Base-by-base conservation (phyloP, 2,113 vertebrate genomes). In the Myocastor coypus region DNA sequence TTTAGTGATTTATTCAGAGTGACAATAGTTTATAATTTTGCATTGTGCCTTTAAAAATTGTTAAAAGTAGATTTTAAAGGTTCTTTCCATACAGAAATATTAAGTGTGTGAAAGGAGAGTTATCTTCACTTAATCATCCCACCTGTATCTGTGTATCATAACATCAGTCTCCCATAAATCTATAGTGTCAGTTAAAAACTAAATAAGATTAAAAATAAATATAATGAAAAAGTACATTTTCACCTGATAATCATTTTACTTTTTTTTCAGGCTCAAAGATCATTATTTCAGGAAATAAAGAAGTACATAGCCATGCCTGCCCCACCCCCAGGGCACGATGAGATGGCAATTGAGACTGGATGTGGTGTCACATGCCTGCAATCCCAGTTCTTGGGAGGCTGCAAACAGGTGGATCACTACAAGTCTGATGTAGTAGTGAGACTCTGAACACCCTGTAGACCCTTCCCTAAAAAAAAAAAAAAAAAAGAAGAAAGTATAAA, bases 201-300 rank as follows among this genome's bases (percentile, higher is more conserved):
- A 85, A 46, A 69, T 37, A 85, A 85, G 77, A 73, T 34, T 32
- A 40, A 57, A 55, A 37, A 19, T 34, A 69, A 37, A 37, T 20
- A 77, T 28, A 11, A 57, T 46, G 7, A 34, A 64, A 87, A 85
- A 57, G 26, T 26, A 50, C 30, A 40, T 63, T 87, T 40, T 86
- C 6, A 91, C 42, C 16, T 75, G 73, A 19, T 63, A 55, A 17
- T 88, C 12, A 68, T 90, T 78, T 94, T 7, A 20, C n/a, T n/a
- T 34, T 19, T 68, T 68, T 82, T 92, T 37, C 19, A 28, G 55
- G 59, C 75, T 91, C 80, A 46, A 80, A 52, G 28, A 24, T 0
- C 13, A 77, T 86, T 71, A 30, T 83, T 94, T 97, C 55, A 68
- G 71, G 30, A 85, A 87, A 83, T 63, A 50, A 77, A 87, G 20